phyloP scores from a whole-genome alignment of 1,140 invertebrate genomes.

The Oryctes rhinoceros region DNA sequence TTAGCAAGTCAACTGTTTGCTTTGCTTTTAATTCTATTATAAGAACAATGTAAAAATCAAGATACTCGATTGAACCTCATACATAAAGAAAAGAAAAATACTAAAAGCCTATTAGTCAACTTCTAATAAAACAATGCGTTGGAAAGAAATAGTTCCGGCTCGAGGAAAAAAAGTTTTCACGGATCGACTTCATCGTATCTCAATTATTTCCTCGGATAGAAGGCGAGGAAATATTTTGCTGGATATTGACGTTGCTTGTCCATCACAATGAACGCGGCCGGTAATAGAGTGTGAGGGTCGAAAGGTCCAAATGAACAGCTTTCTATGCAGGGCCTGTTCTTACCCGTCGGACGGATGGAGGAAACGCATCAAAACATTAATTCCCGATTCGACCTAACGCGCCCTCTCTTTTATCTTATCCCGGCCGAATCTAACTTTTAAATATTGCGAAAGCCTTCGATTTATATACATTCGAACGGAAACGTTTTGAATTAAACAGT shows the following conservation, averaged over 20 bases:
- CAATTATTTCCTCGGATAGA: constrained; percentile 33
- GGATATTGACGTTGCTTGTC: constrained; percentile 36
- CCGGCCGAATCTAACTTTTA: constrained; percentile 27
- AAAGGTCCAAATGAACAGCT: constrained; percentile 34
- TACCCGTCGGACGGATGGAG: not conserved
- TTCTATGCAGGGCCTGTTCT: constrained; percentile 38
- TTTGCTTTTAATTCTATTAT: too few species aligned
- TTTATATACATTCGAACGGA: constrained; percentile 24
- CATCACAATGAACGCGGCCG: constrained; percentile 35
- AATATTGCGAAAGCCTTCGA: constrained; percentile 14
- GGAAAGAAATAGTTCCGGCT: not conserved
- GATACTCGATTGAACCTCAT: too few species aligned
- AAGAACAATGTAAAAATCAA: too few species aligned
- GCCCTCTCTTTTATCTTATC: constrained; percentile 33
- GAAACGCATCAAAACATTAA: constrained; percentile 40
- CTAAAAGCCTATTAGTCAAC: not conserved
- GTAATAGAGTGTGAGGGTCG: constrained; percentile 28
- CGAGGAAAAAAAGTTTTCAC: constrained; percentile 4
- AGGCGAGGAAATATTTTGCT: constrained; percentile 31
- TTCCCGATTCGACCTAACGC: constrained; percentile 33
- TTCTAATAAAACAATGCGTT: not conserved
- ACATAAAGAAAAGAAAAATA: not conserved
- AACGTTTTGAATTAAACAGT: constrained; percentile 34
- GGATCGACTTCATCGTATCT: constrained; percentile 33
- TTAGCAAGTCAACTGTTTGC: too few species aligned